Percentiles rank a stretch among this genome's conserved stretches.
Conservation (phyloP, 2,888 invertebrate species). For the Oligia strigilis region DNA sequence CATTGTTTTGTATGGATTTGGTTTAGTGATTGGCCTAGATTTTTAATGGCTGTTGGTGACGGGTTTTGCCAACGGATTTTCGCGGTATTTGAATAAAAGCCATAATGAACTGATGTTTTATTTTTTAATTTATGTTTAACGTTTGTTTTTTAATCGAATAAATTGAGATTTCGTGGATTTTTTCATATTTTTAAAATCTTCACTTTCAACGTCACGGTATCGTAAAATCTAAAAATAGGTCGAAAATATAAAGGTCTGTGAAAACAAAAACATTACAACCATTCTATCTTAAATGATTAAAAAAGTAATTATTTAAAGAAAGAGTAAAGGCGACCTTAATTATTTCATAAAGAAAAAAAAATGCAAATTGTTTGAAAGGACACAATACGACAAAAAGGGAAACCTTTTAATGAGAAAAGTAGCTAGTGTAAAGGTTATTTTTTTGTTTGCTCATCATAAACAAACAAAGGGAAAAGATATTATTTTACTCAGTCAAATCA, state of each 20-base stretch:
- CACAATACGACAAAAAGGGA: slow-evolving; percentile 29
- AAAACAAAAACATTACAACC: slow-evolving; percentile 25
- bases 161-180: background rate
- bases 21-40: slow-evolving; percentile 61
- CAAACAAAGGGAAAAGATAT: slow-evolving; percentile 19
- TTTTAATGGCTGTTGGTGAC: slow-evolving; percentile 36
- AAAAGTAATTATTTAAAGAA: slow-evolving; percentile 37
- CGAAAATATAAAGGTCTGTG: background rate
- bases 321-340: slow-evolving; percentile 45
- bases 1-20: slow-evolving; percentile 65
- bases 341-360: slow-evolving; percentile 39
- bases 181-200: too few species aligned
- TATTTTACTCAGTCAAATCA: slow-evolving; percentile 24
- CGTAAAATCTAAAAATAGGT: background rate
- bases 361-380: slow-evolving; percentile 37
- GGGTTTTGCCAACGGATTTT: slow-evolving; percentile 36
- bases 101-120: background rate
- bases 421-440: slow-evolving; percentile 31
- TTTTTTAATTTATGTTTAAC: background rate
- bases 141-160: background rate
- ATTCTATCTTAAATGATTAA: background rate
- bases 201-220: background rate
- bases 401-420: slow-evolving; percentile 33
- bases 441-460: slow-evolving; percentile 21
- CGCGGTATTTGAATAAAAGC: slow-evolving; percentile 7